Percentiles rank a stretch among this genome's conserved stretches.
Conservation (phyloP, 2,888 invertebrate genomes). For the Heteromurus nitidus region DNA sequence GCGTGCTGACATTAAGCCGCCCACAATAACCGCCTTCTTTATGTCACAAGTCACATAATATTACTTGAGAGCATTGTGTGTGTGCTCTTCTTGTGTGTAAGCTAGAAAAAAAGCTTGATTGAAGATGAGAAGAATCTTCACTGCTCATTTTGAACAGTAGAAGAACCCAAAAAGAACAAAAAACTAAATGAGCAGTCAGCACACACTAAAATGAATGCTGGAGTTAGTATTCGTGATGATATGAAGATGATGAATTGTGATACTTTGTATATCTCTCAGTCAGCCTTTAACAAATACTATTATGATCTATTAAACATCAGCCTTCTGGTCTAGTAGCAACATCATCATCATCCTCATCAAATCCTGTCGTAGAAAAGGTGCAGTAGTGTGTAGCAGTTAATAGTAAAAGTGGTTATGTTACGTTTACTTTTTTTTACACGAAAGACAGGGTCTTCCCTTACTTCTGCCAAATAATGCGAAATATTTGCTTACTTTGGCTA, state of each 20-base stretch:
- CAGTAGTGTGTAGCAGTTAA: conserved; percentile 18
- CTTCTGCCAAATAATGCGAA: neutral
- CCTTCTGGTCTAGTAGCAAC: neutral
- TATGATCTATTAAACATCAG: conserved; percentile 7
- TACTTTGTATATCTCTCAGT: conserved; percentile 18
- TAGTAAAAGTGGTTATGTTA: neutral
- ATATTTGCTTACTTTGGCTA: too few species aligned
- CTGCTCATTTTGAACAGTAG: conserved; percentile 43
- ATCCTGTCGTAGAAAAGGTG: too few species aligned
- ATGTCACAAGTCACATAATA: conserved; percentile 50
- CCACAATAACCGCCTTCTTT: conserved; percentile 64
- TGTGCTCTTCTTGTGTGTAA: conserved; percentile 1
- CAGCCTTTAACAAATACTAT: conserved; percentile 22
- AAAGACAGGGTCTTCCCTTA: conserved; percentile 22
- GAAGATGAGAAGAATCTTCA: conserved; percentile 50
- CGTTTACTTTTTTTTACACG: conserved; percentile 30
- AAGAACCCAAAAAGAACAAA: too few species aligned
- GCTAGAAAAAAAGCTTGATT: neutral
- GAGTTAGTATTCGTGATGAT: neutral
- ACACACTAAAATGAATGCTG: too few species aligned
- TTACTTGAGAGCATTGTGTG: neutral
- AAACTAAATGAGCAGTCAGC: conserved; percentile 51
- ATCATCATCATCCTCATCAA: conserved; percentile 8
- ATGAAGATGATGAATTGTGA: conserved; percentile 20
- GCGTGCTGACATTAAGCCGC: conserved; percentile 63